A percentile compares a stretch with the other conserved stretches of the same genome.
Conservation (phyloP, 2,797 vertebrate genomes). For the Iguana delicatissima region DNA sequence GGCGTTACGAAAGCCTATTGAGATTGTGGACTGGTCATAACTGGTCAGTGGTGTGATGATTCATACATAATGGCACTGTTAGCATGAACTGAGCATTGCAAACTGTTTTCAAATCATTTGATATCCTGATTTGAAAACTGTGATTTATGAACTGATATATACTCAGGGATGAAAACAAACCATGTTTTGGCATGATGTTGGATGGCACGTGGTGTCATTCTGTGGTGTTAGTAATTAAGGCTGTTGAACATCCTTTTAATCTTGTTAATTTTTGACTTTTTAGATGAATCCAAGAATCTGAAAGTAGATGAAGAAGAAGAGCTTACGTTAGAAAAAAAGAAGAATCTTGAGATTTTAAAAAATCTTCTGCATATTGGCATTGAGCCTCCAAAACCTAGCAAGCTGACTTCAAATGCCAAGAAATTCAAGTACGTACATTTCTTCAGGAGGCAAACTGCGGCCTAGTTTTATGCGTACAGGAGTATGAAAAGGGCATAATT, state of each 20-base stretch:
- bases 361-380: conserved; percentile 82
- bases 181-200: background rate
- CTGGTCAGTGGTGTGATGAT: background rate
- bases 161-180: background rate
- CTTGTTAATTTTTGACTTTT: background rate
- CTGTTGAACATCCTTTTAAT: background rate
- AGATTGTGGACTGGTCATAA: background rate
- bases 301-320: conserved; percentile 79
- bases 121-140: background rate
- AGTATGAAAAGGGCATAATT: background rate
- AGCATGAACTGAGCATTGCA: background rate
- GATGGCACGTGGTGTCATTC: background rate
- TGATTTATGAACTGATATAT: background rate
- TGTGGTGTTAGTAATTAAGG: background rate
- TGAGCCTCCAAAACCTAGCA: conserved; percentile 72
- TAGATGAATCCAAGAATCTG: conserved; percentile 62
- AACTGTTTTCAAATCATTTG: background rate
- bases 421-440: conserved; percentile 87
- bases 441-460: background rate
- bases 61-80: background rate
- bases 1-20: background rate
- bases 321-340: conserved; percentile 89
- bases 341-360: conserved; percentile 88
- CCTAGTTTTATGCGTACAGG: background rate
- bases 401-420: conserved; percentile 78